phyloP scores from a whole-genome alignment of 2,113 vertebrate species.

The Cynoglossus semilaevis region DNA sequence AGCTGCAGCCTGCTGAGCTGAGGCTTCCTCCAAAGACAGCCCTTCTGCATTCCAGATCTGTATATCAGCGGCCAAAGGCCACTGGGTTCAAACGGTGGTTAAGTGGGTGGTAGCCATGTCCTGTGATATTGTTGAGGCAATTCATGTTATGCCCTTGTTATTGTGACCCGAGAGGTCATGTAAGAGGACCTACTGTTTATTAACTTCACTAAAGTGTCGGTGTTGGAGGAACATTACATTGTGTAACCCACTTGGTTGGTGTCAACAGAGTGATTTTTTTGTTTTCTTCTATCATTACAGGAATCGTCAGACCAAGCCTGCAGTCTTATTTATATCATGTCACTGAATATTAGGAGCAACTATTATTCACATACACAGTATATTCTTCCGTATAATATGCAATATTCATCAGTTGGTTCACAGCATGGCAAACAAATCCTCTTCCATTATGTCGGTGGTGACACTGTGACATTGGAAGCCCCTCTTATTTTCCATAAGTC shows the following conservation, averaged over 20 bases:
- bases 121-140: no score
- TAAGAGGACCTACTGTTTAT: no score
- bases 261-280: background rate
- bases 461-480: slow-evolving; percentile 47
- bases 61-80: no score
- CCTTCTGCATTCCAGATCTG: no score
- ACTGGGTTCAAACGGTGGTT: no score
- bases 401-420: slow-evolving; percentile 61
- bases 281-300: slow-evolving; percentile 5
- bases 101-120: no score
- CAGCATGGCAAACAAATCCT: slow-evolving; percentile 51
- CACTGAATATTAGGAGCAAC: slow-evolving; percentile 29
- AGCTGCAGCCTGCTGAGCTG: no score
- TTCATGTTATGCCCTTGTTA: no score
- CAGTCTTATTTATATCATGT: slow-evolving; percentile 43
- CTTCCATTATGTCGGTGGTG: slow-evolving; percentile 63
- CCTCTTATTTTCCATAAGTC: slow-evolving; percentile 55
- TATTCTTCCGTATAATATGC: slow-evolving; percentile 38
- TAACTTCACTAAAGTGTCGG: background rate
- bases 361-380: slow-evolving; percentile 37
- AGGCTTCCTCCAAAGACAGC: no score
- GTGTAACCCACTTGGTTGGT: background rate
- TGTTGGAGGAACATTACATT: no score
- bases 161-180: no score
- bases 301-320: slow-evolving; percentile 1